These are phyloP conservation scores for Agapostemon virescens DNA, from an alignment of 2,888 invertebrate genomes.

Conservation along the genomic window DNA sequence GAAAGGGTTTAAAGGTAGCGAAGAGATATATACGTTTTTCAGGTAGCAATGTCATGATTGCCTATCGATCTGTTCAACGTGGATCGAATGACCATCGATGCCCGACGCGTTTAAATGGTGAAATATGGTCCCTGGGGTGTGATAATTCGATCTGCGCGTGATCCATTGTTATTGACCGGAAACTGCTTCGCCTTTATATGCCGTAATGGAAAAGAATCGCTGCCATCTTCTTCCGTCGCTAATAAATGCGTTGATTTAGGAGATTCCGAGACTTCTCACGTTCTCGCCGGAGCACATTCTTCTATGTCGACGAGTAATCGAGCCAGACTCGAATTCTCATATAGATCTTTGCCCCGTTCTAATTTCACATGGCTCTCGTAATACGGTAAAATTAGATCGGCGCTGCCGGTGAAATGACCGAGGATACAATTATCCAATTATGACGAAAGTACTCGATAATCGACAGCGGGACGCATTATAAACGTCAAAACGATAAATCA, in stretches of 20 bases:
- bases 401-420: neutral
- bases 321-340: neutral
- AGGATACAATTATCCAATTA: neutral
- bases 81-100: conserved; percentile 70
- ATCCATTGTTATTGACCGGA: conserved; percentile 59
- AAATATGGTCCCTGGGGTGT: conserved; percentile 47
- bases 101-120: conserved; percentile 29
- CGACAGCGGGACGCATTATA: conserved; percentile 27
- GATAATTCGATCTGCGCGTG: conserved; percentile 60
- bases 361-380: neutral
- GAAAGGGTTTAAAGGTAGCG: conserved; percentile 72
- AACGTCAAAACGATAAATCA: conserved; percentile 40
- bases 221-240: conserved; percentile 11
- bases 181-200: conserved; percentile 25
- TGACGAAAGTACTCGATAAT: conserved; percentile 16
- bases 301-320: conserved; percentile 19
- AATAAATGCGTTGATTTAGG: conserved; percentile 38
- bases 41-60: conserved; percentile 70
- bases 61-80: conserved; percentile 75
- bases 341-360: neutral
- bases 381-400: neutral
- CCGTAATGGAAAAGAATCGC: conserved; percentile 45
- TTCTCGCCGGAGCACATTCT: conserved; percentile 11
- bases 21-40: conserved; percentile 64
- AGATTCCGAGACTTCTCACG: neutral